Base-by-base conservation (phyloP, 1,140 invertebrate genomes). In the Drosophila sproati region DNA sequence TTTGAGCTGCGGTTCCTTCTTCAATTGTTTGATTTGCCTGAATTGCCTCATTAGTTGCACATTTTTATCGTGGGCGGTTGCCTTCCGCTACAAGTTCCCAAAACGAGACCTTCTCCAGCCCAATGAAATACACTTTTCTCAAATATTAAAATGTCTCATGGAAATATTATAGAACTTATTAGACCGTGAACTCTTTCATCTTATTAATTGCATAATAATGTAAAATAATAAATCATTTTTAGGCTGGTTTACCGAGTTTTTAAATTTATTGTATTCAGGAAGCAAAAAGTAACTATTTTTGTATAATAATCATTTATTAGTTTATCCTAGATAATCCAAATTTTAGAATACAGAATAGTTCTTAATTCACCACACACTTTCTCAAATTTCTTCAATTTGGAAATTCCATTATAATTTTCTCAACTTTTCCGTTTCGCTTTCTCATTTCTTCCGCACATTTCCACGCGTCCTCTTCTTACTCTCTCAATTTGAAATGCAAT, bases 401-500 rank as follows among this genome's bases (percentile, higher is more conserved):
- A 43, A 43, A 43, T 43, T 43, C 4, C 5, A 32, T 32, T 29
- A n/a, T 45, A 60, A 60, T 31, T 60, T 20, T 61, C 45, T 48
- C 12, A 6, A 48, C 0, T 37, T 39, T 50, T 29, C 2, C 10
- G 5, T 20, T 4, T n/a, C 35, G 10, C 32, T 20, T 20, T 20
- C 20, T 20, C 20, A 20, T 20, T 20, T 20, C 20, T 20, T 20
- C 20, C 20, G 20, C 20, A 20, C 31, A 31, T 20, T 45, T 73
- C 37, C 28, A 47, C 4, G 47, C 5, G 29, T 28, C 28, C 3
- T 7, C 7, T 28, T 41, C 2, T 62, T 8, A 66, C 51, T 48
- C 43, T 47, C 50, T 75, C 45, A 37, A 70, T 78, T 20, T 81
- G 68, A 54, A 82, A 77, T 70, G 68, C 76, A 82, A 79, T 87